Conservation (phyloP, 2,797 vertebrate species). For the Miichthys miiuy region DNA sequence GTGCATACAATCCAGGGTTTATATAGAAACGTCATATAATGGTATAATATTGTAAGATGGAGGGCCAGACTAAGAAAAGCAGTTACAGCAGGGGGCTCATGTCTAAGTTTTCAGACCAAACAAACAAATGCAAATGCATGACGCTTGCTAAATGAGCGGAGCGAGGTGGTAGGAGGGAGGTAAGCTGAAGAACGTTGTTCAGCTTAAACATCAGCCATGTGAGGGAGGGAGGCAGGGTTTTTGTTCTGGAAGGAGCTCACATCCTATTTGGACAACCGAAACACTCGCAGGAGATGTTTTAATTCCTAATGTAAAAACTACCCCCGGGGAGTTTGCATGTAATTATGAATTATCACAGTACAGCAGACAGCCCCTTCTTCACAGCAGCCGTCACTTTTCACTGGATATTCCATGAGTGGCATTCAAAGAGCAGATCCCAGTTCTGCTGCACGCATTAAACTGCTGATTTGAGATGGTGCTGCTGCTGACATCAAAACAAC, state of each 20-base stretch:
- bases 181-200: conserved; percentile 33
- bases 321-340: conserved; percentile 74
- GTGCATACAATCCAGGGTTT: too few species aligned
- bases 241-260: conserved; percentile 66
- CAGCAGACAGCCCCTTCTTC: conserved; percentile 59
- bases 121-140: conserved; percentile 42
- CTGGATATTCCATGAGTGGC: conserved; percentile 53
- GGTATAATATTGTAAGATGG: background rate
- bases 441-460: conserved; percentile 38
- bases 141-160: conserved; percentile 26
- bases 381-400: conserved; percentile 48
- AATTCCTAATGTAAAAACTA: conserved; percentile 68
- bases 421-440: conserved; percentile 47
- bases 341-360: conserved; percentile 78
- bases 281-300: conserved; percentile 69
- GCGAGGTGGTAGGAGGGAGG: conserved; percentile 33
- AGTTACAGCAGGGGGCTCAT: background rate
- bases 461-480: conserved; percentile 52
- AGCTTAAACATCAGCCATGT: conserved; percentile 35
- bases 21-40: background rate
- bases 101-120: conserved; percentile 19
- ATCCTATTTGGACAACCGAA: conserved; percentile 71
- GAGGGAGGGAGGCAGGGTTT: conserved; percentile 53
- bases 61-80: background rate
- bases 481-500: conserved; percentile 56